Base-by-base conservation (phyloP, 2,113 vertebrate genomes). In the Chlorodrepanis virens region DNA sequence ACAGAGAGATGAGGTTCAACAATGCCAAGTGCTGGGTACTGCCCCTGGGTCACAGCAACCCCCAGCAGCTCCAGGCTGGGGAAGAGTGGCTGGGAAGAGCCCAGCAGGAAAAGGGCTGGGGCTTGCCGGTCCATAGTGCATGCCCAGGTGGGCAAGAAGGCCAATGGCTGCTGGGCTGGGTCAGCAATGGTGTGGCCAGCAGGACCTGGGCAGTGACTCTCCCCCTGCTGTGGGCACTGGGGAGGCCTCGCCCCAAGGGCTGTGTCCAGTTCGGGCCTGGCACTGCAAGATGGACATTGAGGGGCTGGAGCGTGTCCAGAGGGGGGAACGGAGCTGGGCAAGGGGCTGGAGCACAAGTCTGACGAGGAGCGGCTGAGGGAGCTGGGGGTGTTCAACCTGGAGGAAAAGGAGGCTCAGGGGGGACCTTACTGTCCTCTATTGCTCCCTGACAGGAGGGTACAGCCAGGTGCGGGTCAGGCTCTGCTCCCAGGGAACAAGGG, bases 291-390 rank as follows among this genome's bases (percentile, higher is more conserved):
- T 21, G 65, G 49, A 63, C 75, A 35, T 0, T 6, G 75, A 71
- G 19, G 75, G 40, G 35, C 85, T 63, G 65, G 65, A 56, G 40
- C 0, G 0, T 31, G 65, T 40, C 56, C n/a, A 24, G 40, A 0
- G 42, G 49, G 49, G 35, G 40, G 40, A 49, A 40, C 1, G 0
- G 67, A 42, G 59, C 50, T 37, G 57, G 57, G 29, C 9, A 64
- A 42, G 14, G 57, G 29, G 18, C 21, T 27, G 76, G 14, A 56
- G 35, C 29, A 35, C n/a, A 17, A 5, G 2, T 16, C 24, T 54
- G 29, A 11, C 29, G 47, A 40, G 23, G 16, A n/a, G 24, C 0
- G 0, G 13, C 65, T 70, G 42, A 56, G 24, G 9, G 49, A 59
- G 57, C n/a, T 59, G 56, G 56, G 56, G n/a, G 6, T 25, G 56